Base-by-base conservation (phyloP, 2,888 invertebrate genomes). In the Brachypterus glaber region DNA sequence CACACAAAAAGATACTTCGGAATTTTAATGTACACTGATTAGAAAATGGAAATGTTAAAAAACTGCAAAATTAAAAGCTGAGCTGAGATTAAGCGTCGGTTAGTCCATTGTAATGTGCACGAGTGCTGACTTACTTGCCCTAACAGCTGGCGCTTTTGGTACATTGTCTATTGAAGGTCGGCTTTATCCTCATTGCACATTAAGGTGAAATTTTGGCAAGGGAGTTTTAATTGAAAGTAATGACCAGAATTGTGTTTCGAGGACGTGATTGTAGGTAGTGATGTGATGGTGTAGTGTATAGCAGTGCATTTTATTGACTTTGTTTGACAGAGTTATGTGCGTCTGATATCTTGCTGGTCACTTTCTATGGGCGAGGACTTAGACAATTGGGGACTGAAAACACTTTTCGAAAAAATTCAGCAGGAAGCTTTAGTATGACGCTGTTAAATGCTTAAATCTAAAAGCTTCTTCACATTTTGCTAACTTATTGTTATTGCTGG, bases 51-150 rank as follows among this genome's bases (percentile, higher is more conserved):
- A 51, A 53, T 57, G 59, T 60, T 62, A 60, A 61, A 53, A 57
- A 62, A 62, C 60, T 59, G 63, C 63, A 63, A 51, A 60, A 62
- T 64, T 64, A 65, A 65, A 66, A 66, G 66, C 66, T 66, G 66
- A 66, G 65, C 66, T 64, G 54, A 59, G 59, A 66, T 64, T 66
- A 65, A 60, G 64, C 65, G 59, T 57, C 63, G 59, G 65, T 66
- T 66, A 64, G 65, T 65, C 61, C 63, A 63, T 62, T 63, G 63
- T 64, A 60, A 54, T 63, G 60, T 65, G 64, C 64, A 63, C 64
- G 64, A 64, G 64, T 66, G 64, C 63, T 59, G 63, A 60, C 59
- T 60, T 60, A 60, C 58, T 61, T 58, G 57, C 54, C 54, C 47
- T 54, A 54, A 54, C 51, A 55, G 47, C 46, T 46, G 55, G 44